Evolutionary conservation across 2,113 vertebrate species (phyloP), one percentile per base, ranked within the genome.

Genomic region (Manacus vitellinus): DNA sequence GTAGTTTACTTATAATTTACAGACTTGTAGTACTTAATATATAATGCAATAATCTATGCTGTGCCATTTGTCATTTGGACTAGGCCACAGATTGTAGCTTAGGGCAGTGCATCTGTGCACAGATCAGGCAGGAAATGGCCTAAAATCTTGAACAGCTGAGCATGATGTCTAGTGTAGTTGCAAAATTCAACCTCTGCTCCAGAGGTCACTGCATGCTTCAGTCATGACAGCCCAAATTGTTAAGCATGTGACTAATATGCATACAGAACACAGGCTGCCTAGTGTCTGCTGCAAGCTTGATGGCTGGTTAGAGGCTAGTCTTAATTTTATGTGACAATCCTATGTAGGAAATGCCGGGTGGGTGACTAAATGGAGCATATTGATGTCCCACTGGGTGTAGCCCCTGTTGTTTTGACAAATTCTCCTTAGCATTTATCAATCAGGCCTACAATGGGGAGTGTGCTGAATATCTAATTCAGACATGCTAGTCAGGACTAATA

Each of bases 61-160:
- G 97, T 98, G 98, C 98, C 99, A 99, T 99, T 99, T 99, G 99
- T 99, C 99, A 99, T 98, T 98, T 97, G 98, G 98, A 99, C 97
- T 95, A 89, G 98, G 98, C 99, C 98, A 98, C 98, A 99, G 99
- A 99, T 99, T 99, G 99, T 99, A 98, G 99, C 99, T 99, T 98
- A 99, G 98, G 99, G 99, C 99, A 98, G 97, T 99, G 98, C 99
- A 99, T 99, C 99, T 99, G 99, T 99, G 98, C 98, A 97, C 98
- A 96, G 97, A 98, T 99, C 98, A 98, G 98, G 98, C 98, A 98
- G 98, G 98, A 99, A 98, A 98, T 98, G 98, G 98, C 97, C 98
- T 99, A 98, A 99, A 99, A 99, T 98, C 98, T 98, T 98, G 97
- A 98, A 98, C 99, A 99, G 99, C 99, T 99, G 99, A 99, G 98